These are phyloP conservation scores for Melolontha melolontha DNA, from an alignment of 2,888 invertebrate species.

Conservation along the genomic window DNA sequence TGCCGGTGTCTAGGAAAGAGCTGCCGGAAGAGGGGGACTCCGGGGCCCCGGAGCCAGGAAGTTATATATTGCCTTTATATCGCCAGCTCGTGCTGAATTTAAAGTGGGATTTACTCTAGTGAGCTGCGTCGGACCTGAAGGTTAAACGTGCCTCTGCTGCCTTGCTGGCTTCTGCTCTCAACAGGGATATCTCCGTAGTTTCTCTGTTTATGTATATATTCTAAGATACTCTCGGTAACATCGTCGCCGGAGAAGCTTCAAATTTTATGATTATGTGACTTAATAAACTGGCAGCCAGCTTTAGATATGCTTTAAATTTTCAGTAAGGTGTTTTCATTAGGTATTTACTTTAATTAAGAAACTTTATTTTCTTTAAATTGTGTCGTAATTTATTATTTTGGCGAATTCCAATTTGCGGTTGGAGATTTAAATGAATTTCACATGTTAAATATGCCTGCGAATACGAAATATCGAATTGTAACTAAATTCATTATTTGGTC, in stretches of 20 bases:
- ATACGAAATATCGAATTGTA: too few relatives aligned
- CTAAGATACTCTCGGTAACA: background rate
- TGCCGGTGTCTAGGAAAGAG: slow-evolving; percentile 50
- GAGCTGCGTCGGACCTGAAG: slow-evolving; percentile 32
- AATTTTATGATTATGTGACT: slow-evolving; percentile 35
- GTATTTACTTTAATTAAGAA: too few relatives aligned
- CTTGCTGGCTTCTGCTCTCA: background rate
- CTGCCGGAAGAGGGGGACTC: slow-evolving; percentile 44
- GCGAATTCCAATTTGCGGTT: too few relatives aligned
- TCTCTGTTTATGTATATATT: slow-evolving; percentile 11
- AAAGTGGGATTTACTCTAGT: slow-evolving; percentile 52
- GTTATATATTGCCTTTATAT: slow-evolving; percentile 54
- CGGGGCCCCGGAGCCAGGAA: slow-evolving; percentile 42
- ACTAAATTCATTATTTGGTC: too few relatives aligned
- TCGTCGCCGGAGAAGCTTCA: slow-evolving; percentile 16
- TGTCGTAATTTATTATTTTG: too few relatives aligned
- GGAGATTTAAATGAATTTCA: too few relatives aligned
- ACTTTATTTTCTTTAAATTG: too few relatives aligned
- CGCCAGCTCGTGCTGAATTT: slow-evolving; percentile 53
- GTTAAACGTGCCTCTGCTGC: slow-evolving; percentile 32
- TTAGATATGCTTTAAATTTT: too few relatives aligned
- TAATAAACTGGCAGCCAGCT: slow-evolving; percentile 14
- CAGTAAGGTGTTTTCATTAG: too few relatives aligned
- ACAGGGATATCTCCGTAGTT: slow-evolving; percentile 4
- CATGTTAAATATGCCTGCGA: too few relatives aligned